Percentiles rank a stretch among this genome's conserved stretches.
Conservation (phyloP, 35 echinoderm and acorn worm genomes). For the Acanthaster planci region DNA sequence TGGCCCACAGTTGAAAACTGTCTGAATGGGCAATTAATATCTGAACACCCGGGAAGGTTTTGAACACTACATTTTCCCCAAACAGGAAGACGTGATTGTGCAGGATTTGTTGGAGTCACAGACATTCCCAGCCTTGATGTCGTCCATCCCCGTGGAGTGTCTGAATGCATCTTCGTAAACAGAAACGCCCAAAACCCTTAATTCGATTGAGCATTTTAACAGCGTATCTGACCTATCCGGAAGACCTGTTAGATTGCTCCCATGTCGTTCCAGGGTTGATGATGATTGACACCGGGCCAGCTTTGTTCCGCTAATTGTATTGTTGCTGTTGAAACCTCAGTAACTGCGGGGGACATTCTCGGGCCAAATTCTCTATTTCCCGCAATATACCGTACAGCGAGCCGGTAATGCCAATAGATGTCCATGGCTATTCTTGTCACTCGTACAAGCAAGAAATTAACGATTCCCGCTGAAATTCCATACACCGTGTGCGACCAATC, state of each 20-base stretch:
- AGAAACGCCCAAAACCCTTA: neutral
- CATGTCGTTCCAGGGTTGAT: neutral
- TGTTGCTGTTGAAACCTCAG: conserved; percentile 17
- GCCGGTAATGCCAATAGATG: neutral
- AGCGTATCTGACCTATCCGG: conserved; percentile 5
- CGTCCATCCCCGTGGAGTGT: neutral
- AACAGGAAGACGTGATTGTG: neutral
- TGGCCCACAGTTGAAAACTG: too few species aligned
- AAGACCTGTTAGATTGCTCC: neutral
- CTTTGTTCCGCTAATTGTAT: neutral
- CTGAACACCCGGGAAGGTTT: conserved; percentile 20
- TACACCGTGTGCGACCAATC: conserved; percentile 18
- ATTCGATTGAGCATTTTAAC: conserved; percentile 5
- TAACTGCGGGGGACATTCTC: conserved; percentile 30
- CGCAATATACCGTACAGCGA: neutral
- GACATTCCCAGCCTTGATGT: conserved; percentile 1
- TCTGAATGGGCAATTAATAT: too few species aligned
- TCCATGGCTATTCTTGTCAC: neutral
- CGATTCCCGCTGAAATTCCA: conserved; percentile 25
- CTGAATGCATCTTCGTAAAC: conserved; percentile 4
- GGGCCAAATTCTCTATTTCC: neutral
- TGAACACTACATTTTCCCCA: neutral
- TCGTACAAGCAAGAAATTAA: neutral
- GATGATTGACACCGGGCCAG: neutral
- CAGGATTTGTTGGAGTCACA: neutral